phyloP scores from a whole-genome alignment of 92 coral and sea anemone species.

The Epizoanthus ramosus region DNA sequence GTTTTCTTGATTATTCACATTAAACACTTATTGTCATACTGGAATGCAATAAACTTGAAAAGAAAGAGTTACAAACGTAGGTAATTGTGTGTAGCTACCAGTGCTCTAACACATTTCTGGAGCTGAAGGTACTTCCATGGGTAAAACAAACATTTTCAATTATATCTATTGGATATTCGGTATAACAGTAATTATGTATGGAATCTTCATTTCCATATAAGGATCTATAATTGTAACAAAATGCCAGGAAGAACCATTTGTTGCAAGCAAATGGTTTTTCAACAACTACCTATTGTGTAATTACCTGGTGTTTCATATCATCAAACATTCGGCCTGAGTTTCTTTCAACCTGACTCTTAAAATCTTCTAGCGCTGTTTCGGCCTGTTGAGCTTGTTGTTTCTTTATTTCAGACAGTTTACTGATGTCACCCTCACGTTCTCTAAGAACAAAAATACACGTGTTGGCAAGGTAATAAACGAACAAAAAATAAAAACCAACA shows the following conservation, averaged over 20 bases:
- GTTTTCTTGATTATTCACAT: too few relatives aligned
- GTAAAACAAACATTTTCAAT: too few relatives aligned
- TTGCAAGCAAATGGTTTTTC: neutral
- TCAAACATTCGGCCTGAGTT: slow-evolving; percentile 94
- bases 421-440: slow-evolving; percentile 84
- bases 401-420: slow-evolving; percentile 70
- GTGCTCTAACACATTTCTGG: too few relatives aligned
- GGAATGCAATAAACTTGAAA: too few relatives aligned
- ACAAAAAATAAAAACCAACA: neutral
- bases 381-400: slow-evolving; percentile 90
- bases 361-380: slow-evolving; percentile 87
- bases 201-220: neutral
- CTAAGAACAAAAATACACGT: slow-evolving; percentile 40
- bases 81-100: too few relatives aligned
- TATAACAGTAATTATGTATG: too few relatives aligned
- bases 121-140: too few relatives aligned
- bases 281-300: neutral
- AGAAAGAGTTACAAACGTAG: too few relatives aligned
- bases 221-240: neutral
- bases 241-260: neutral
- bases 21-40: too few relatives aligned
- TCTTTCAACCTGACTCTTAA: slow-evolving; percentile 88
- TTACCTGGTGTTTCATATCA: slow-evolving; percentile 89
- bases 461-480: neutral
- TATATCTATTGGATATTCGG: too few relatives aligned